phyloP scores from a whole-genome alignment of 1,140 invertebrate genomes.

The Laupala kohalensis region DNA sequence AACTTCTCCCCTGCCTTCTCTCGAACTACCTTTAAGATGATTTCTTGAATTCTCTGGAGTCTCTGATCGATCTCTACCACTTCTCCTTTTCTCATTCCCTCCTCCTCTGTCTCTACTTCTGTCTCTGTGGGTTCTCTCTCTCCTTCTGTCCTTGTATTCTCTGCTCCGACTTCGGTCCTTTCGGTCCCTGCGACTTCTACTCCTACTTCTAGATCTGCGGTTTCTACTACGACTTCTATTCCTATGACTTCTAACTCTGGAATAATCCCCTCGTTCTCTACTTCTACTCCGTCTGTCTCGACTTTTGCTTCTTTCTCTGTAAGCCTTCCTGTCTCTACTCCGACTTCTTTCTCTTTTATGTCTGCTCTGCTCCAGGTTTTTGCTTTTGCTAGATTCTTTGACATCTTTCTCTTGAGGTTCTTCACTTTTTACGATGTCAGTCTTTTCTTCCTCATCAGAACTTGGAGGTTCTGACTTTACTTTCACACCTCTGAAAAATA shows the following conservation, averaged over 20 bases:
- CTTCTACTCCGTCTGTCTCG: constrained; percentile 20
- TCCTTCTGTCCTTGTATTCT: constrained; percentile 26
- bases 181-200: constrained; percentile 15
- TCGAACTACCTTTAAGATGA: constrained; percentile 21
- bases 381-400: background rate
- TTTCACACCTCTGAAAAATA: background rate
- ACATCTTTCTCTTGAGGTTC: background rate
- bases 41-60: constrained; percentile 23
- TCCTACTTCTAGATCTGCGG: constrained; percentile 22
- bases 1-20: constrained; percentile 3
- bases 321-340: constrained; percentile 20
- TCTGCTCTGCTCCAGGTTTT: constrained; percentile 5
- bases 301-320: constrained; percentile 20
- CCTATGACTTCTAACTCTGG: constrained; percentile 18
- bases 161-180: constrained; percentile 20
- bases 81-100: constrained; percentile 19
- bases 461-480: background rate
- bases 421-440: background rate
- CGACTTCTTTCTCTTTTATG: constrained; percentile 21
- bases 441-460: background rate
- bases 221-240: constrained; percentile 23
- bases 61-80: constrained; percentile 16
- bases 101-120: constrained; percentile 17
- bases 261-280: constrained; percentile 17
- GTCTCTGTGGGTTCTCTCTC: constrained; percentile 29